Percentiles rank a stretch among this genome's conserved stretches.
Evolutionary conservation across 2,888 invertebrate species (phyloP).

Genomic region (Lapara coniferarum): DNA sequence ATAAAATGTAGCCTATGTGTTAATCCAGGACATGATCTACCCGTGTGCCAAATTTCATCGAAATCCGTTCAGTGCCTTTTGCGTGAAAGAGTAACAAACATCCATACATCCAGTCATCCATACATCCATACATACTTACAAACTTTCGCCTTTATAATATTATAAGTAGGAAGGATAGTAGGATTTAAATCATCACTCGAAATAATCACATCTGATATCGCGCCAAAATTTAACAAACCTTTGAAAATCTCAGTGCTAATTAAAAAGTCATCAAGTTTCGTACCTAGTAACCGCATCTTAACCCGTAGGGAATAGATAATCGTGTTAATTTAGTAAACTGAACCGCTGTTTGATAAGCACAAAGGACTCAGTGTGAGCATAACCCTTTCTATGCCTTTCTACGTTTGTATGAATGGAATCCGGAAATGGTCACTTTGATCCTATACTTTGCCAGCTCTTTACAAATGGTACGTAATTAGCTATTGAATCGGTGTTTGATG

Average conservation of each 20-base stretch:
- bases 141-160: too few species aligned
- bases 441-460: slow-evolving; percentile 26
- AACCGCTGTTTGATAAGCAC: slow-evolving; percentile 53
- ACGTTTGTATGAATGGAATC: slow-evolving; percentile 23
- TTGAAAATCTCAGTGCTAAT: neutral
- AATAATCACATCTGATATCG: too few species aligned
- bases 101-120: too few species aligned
- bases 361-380: slow-evolving; percentile 49
- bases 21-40: too few species aligned
- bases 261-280: neutral
- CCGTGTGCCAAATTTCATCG: too few species aligned
- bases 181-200: too few species aligned
- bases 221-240: neutral
- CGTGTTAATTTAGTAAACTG: slow-evolving; percentile 71
- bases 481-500: slow-evolving; percentile 25
- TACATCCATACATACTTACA: too few species aligned
- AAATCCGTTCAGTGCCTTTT: too few species aligned
- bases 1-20: too few species aligned
- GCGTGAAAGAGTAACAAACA: too few species aligned
- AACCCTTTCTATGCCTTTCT: slow-evolving; percentile 32
- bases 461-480: slow-evolving; percentile 31
- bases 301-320: slow-evolving; percentile 57
- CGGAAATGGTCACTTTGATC: slow-evolving; percentile 29
- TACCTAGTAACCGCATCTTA: slow-evolving; percentile 26
- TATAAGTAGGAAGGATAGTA: too few species aligned